Evolutionary conservation across 2,888 invertebrate genomes (phyloP).

Genomic region (Zeuzera pyrina): DNA sequence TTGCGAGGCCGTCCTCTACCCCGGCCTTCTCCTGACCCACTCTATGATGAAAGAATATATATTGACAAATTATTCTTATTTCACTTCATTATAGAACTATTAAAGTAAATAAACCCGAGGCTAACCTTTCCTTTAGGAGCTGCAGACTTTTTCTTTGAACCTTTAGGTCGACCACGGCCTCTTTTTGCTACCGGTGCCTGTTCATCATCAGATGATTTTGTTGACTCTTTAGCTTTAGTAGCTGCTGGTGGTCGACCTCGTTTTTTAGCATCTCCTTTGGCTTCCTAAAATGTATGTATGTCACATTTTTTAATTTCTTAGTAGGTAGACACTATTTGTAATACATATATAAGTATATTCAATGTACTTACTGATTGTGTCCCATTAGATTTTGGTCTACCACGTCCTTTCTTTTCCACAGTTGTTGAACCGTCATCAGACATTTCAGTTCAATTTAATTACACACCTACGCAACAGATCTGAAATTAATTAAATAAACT

Average conservation of each 20-base stretch:
- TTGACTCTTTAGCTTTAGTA: conserved; percentile 64
- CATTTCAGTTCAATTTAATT: too few relatives aligned
- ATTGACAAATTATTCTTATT: too few relatives aligned
- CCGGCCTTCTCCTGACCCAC: conserved; percentile 52
- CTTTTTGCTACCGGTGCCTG: conserved; percentile 68
- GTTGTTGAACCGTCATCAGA: conserved; percentile 69
- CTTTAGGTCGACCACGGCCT: conserved; percentile 71
- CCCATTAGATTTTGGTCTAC: conserved; percentile 67
- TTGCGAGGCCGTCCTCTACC: conserved; percentile 65
- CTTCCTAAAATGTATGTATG: conserved; percentile 37
- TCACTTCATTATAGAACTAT: neutral
- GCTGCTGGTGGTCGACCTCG: conserved; percentile 57
- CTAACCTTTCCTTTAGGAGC: conserved; percentile 57
- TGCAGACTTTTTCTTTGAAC: conserved; percentile 66
- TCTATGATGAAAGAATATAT: too few relatives aligned
- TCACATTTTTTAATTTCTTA: neutral
- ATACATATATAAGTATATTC: conserved; percentile 2
- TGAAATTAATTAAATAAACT: too few relatives aligned
- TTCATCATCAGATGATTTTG: conserved; percentile 68
- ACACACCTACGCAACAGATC: too few relatives aligned
- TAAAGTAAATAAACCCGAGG: too few relatives aligned
- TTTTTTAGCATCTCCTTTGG: conserved; percentile 64
- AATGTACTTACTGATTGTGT: conserved; percentile 48
- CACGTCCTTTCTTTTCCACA: conserved; percentile 69
- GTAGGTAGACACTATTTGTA: neutral